phyloP scores from a whole-genome alignment of 2,113 vertebrate species.

The Rana temporaria region DNA sequence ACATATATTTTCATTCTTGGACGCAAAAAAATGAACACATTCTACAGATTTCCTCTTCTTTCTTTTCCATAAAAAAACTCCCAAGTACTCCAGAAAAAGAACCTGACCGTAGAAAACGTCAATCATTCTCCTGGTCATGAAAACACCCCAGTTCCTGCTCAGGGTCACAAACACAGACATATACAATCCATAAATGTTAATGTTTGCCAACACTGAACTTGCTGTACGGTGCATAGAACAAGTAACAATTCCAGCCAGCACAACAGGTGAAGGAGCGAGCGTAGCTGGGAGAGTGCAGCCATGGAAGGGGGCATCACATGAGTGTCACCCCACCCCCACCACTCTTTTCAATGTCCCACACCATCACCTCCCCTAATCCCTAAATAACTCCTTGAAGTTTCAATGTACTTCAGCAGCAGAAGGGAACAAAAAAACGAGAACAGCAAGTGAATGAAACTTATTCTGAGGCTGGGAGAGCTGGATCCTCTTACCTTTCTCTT shows the following conservation, averaged over 20 bases:
- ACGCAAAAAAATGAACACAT: too few relatives aligned
- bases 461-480: not conserved
- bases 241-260: not conserved
- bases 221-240: not conserved
- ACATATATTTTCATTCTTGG: too few relatives aligned
- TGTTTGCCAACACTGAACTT: not conserved
- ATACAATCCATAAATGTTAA: not conserved
- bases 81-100: not conserved
- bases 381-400: conserved; percentile 39
- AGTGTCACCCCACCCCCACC: conserved; percentile 50
- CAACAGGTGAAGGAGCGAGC: conserved; percentile 21
- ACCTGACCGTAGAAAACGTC: not conserved
- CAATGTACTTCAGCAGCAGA: conserved; percentile 33
- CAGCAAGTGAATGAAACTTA: conserved; percentile 24
- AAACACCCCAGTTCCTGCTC: not conserved
- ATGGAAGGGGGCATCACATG: conserved; percentile 46
- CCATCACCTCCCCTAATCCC: conserved; percentile 49
- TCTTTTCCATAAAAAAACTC: too few relatives aligned
- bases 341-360: conserved; percentile 39
- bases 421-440: not conserved
- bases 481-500: conserved; percentile 52
- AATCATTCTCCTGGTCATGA: not conserved
- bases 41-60: too few relatives aligned
- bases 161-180: not conserved
- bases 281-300: not conserved